Percentiles rank a stretch among this genome's conserved stretches.
Evolutionary conservation across 2,888 invertebrate genomes (phyloP).

Genomic region (Amiota minor): DNA sequence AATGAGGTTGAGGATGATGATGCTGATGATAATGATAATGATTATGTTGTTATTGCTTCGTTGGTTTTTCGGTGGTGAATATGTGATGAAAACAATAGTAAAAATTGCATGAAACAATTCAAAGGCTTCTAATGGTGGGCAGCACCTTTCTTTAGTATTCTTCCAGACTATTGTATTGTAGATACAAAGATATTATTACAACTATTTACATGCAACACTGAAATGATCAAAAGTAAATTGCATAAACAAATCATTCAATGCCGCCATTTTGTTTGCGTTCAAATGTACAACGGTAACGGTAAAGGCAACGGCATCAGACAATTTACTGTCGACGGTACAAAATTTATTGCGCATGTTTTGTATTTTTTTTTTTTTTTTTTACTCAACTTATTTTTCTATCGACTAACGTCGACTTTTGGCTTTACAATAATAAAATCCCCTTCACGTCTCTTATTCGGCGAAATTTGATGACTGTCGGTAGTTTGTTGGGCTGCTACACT

Average conservation of each 20-base stretch:
- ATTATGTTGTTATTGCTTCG: no score
- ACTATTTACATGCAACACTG: slow-evolving; percentile 12
- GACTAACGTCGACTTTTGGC: slow-evolving; percentile 19
- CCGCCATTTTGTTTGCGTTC: slow-evolving; percentile 62
- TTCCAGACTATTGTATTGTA: no score
- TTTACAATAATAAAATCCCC: slow-evolving; percentile 48
- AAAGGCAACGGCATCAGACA: slow-evolving; percentile 37
- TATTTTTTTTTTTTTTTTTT: slow-evolving; percentile 39
- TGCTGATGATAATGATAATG: slow-evolving; percentile 20
- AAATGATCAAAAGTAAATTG: slow-evolving; percentile 60
- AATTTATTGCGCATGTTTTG: slow-evolving; percentile 46
- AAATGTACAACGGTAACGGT: slow-evolving; percentile 52
- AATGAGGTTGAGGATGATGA: slow-evolving; percentile 27
- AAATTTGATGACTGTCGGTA: slow-evolving; percentile 57
- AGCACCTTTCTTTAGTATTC: neutral
- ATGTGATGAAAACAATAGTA: neutral
- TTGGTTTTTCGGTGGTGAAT: no score
- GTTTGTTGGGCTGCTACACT: slow-evolving; percentile 35
- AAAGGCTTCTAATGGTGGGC: neutral
- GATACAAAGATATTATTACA: neutral
- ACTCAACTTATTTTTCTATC: slow-evolving; percentile 19
- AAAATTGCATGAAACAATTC: neutral
- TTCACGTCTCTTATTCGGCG: slow-evolving; percentile 45
- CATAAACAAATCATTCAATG: slow-evolving; percentile 41
- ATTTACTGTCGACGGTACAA: slow-evolving; percentile 26